These are phyloP conservation scores for Torymus auratus DNA, from an alignment of 2,888 invertebrate genomes.

Conservation along the genomic window DNA sequence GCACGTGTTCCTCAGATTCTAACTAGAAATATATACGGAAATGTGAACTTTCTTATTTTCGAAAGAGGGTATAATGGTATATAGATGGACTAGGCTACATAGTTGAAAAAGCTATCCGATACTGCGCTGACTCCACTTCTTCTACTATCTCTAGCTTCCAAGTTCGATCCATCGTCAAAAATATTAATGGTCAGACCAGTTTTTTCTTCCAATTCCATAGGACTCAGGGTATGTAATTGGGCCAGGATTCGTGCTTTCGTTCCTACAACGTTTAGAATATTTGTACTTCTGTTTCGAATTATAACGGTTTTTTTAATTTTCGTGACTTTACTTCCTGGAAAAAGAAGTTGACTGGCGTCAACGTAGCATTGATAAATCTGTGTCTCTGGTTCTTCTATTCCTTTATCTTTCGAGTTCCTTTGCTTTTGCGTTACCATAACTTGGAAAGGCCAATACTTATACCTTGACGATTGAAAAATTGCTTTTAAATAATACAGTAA, in stretches of 20 bases:
- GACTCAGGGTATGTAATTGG: constrained; percentile 62
- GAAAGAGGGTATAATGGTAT: too few relatives aligned
- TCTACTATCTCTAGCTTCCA: constrained; percentile 54
- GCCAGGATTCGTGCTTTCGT: constrained; percentile 62
- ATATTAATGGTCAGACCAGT: constrained; percentile 62
- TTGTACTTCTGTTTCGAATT: neutral
- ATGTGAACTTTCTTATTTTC: too few relatives aligned
- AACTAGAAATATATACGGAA: neutral
- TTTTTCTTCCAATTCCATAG: constrained; percentile 61
- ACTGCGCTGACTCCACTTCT: too few relatives aligned
- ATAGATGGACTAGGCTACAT: too few relatives aligned
- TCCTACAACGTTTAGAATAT: constrained; percentile 54
- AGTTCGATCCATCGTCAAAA: constrained; percentile 53
- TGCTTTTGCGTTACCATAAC: constrained; percentile 55
- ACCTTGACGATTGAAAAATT: constrained; percentile 56
- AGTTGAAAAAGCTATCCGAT: too few relatives aligned
- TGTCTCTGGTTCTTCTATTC: neutral
- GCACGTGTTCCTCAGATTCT: neutral
- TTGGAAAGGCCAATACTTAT: constrained; percentile 69
- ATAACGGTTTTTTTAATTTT: neutral
- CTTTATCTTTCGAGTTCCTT: neutral
- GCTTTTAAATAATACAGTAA: neutral
- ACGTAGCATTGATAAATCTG: constrained; percentile 62
- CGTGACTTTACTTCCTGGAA: constrained; percentile 67
- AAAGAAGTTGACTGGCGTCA: constrained; percentile 67